A percentile compares a stretch with the other conserved stretches of the same genome.
These are phyloP conservation scores for Tachycineta bicolor DNA, from an alignment of 2,113 vertebrate genomes.

Conservation along the genomic window DNA sequence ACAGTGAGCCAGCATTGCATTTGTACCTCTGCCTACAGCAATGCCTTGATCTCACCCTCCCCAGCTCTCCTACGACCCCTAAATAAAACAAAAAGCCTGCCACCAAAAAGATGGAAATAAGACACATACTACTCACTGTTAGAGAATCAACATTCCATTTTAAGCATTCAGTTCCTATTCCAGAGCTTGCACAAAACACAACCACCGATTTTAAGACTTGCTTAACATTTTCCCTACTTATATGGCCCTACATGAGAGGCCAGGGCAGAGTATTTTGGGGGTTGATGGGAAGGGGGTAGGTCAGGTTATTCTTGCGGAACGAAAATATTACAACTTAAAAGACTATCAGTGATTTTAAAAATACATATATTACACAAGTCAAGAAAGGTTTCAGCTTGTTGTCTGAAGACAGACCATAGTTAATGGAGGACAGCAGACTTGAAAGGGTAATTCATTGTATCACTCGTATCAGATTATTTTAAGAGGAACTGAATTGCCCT, in stretches of 20 bases:
- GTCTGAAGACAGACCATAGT: neutral
- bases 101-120: neutral
- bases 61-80: neutral
- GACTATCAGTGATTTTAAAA: neutral
- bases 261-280: neutral
- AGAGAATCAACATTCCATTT: neutral
- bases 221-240: neutral
- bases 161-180: neutral
- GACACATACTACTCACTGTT: neutral
- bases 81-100: neutral
- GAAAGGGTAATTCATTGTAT: neutral
- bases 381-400: neutral
- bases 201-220: neutral
- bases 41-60: neutral
- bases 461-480: neutral
- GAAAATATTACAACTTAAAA: neutral
- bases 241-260: neutral
- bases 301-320: neutral
- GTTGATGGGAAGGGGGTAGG: accelerated
- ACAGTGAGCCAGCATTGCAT: neutral
- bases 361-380: neutral
- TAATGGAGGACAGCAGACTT: neutral
- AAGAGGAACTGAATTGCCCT: neutral
- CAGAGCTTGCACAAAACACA: neutral
- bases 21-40: neutral